Base-by-base conservation (phyloP, 2,113 vertebrate genomes). In the Tupaia tana region DNA sequence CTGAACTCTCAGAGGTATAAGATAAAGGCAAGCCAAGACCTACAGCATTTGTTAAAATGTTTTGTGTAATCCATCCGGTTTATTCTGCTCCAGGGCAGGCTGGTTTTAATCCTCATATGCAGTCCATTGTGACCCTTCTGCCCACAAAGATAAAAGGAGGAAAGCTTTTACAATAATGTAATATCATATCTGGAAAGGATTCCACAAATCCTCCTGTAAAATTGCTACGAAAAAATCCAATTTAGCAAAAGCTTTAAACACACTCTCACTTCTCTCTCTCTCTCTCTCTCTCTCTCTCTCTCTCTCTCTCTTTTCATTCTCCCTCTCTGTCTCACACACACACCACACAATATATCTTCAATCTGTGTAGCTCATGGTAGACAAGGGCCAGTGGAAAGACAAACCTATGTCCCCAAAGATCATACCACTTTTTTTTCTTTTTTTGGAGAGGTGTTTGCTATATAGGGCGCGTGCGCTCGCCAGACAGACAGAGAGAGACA, bases 91-190 rank as follows among this genome's bases (percentile, higher is more conserved):
- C 83, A 64, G 22, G 69, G 31, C 74, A 96, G 79, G 54, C 81
- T 97, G 95, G 66, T 95, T 97, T 95, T 98, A 98, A 98, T 98
- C 95, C 92, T 98, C 84, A 59, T 52, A 81, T 80, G 69, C 73
- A 97, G 88, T 84, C 95, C 84, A 94, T 96, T 94, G 86, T 97
- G 97, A 98, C 97, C 94, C 66, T 81, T 94, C 92, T 95, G 97
- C 83, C 96, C 95, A 61, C 10, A 73, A 91, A 98, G 97, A 97
- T 97, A 97, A 98, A 96, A 97, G 93, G 71, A 95, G 34, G 54
- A 97, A 97, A 97, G 97, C 96, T 98, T 97, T 98, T 96, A 96
- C 97, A 97, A 95, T 98, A 97, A 98, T 96, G 95, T 91, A 96
- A 67, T 94, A 82, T 97, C 95, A 86, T 97, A 95, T 96, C 91